These are phyloP conservation scores for Pseudachorutes palmiensis DNA, from an alignment of 1,140 invertebrate genomes.

Conservation along the genomic window DNA sequence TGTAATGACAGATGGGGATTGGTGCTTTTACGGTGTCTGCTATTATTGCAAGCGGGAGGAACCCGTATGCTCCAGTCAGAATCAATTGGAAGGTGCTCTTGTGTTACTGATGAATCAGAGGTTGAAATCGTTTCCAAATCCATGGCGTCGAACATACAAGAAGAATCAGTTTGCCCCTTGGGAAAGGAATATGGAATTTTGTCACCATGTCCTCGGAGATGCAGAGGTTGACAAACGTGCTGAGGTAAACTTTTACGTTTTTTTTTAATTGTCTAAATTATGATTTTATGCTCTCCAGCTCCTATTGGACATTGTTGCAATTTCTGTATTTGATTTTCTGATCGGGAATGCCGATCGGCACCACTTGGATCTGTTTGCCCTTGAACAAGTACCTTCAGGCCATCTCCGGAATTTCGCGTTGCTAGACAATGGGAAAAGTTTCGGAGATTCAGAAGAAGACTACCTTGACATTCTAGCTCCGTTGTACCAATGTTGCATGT, in stretches of 20 bases:
- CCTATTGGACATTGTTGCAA: constrained; percentile 84
- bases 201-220: constrained; percentile 12
- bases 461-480: constrained; percentile 79
- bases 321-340: constrained; percentile 83
- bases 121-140: constrained; percentile 63
- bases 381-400: constrained; percentile 46
- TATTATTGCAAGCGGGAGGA: constrained; percentile 74
- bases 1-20: constrained; percentile 42
- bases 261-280: no score
- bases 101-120: constrained; percentile 69
- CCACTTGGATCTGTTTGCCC: constrained; percentile 69
- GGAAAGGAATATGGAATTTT: constrained; percentile 29
- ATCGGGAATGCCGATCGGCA: constrained; percentile 92
- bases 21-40: constrained; percentile 83
- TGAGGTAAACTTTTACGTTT: no score
- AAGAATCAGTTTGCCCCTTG: constrained; percentile 57
- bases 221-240: no score
- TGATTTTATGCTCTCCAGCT: no score
- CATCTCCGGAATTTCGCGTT: constrained; percentile 55
- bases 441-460: constrained; percentile 75
- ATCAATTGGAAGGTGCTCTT: constrained; percentile 65
- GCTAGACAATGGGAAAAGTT: constrained; percentile 89
- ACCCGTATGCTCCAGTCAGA: constrained; percentile 65
- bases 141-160: constrained; percentile 82
- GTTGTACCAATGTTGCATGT: constrained; percentile 84